Evolutionary conservation across 2,797 vertebrate species (phyloP), one percentile per base, ranked within the genome.

Genomic region (Rachycentron canadum): DNA sequence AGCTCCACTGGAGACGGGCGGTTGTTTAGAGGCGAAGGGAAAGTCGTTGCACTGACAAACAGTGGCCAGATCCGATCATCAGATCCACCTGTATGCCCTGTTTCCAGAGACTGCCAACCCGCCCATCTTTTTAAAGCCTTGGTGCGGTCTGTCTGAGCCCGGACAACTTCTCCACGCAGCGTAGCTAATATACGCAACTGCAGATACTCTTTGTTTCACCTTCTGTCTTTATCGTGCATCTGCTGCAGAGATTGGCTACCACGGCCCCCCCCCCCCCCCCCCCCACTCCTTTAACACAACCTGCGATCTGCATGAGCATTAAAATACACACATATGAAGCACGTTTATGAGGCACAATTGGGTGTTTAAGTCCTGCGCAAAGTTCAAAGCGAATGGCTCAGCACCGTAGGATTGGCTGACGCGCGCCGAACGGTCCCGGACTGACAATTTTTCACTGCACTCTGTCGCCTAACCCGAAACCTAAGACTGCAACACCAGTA

Each of bases 371-470:
- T 89, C 77, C 85, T 93, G 88, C 87, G 86, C 86, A 92, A 93
- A 94, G 91, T 94, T 93, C 87, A 93, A 92, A 91, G 90, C 83
- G 86, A 78, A 90, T 89, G 80, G 69, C 68, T 76, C 74, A 74
- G 83, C 57, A 83, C 71, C 61, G 58, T 72, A 70, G 73, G 77
- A 84, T 78, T 73, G 86, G 82, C 72, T 86, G 86, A 77, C 78
- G 86, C 80, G 86, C 89, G 73, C 89, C 38, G 85, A 88, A 88
- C 88, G 89, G 76, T 89, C 84, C 82, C 74, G 84, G 86, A 92
- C 89, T 90, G 91, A 86, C 86, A 86, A 84, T 90, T 86, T 86
- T 82, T 61, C 84, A 43, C 89, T 84, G 87, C 90, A 89, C 88
- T 83, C 74, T 82, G 74, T 82, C 77, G 81, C 75, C 81, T 66